Conservation (phyloP, 2,888 invertebrate species). For the Trissoscelio sp. region DNA sequence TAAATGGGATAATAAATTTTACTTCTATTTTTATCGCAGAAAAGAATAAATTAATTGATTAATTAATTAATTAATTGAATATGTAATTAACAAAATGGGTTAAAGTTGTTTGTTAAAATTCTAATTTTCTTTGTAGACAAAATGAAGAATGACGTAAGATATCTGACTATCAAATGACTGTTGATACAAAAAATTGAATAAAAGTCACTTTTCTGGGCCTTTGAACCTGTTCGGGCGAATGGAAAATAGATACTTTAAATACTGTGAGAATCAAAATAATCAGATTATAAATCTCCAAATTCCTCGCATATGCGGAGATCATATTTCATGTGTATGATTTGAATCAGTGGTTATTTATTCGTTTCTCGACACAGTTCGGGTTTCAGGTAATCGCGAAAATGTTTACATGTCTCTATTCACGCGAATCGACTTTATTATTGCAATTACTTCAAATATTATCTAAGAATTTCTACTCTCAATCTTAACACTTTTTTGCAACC, state of each 20-base stretch:
- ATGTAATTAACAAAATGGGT: too few relatives aligned
- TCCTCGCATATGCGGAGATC: conserved; percentile 39
- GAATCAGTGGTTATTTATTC: conserved; percentile 37
- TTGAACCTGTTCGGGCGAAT: conserved; percentile 28
- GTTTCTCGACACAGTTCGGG: conserved; percentile 13
- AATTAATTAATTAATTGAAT: too few relatives aligned
- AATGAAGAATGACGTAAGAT: not conserved
- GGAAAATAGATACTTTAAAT: conserved; percentile 46
- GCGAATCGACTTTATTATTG: not conserved
- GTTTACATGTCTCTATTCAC: conserved; percentile 27
- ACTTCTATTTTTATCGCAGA: too few relatives aligned
- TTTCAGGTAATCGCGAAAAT: conserved; percentile 40
- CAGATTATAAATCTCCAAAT: conserved; percentile 44
- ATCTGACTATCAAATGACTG: not conserved
- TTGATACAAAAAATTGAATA: conserved; percentile 3
- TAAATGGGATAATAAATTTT: too few relatives aligned
- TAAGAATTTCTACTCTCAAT: too few relatives aligned
- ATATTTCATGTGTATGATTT: conserved; percentile 49
- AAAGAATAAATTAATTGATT: too few relatives aligned
- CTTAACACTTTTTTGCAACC: too few relatives aligned
- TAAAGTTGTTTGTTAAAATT: not conserved
- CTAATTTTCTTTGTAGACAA: not conserved
- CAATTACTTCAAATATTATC: not conserved
- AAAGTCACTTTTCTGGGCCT: conserved; percentile 28
- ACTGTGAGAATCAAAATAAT: conserved; percentile 55